Conservation (phyloP, 2,113 vertebrate species). For the Apistogramma diplotaenia region DNA sequence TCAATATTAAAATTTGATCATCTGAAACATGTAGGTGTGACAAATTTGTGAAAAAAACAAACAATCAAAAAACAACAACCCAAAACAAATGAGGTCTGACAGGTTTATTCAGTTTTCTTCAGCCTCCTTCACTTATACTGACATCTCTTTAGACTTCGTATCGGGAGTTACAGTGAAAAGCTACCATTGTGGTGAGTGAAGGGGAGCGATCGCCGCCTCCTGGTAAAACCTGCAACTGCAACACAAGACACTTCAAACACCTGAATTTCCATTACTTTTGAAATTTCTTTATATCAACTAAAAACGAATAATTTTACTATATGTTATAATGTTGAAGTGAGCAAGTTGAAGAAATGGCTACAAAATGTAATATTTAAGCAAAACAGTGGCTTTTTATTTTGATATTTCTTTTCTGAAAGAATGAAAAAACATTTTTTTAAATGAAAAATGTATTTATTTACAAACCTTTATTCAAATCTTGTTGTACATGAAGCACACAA, state of each 20-base stretch:
- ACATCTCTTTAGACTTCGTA: too few species aligned
- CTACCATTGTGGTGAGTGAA: neutral
- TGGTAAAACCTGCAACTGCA: slow-evolving; percentile 28
- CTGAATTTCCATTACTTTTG: neutral
- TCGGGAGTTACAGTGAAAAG: too few species aligned
- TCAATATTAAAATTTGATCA: neutral
- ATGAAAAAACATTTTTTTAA: neutral
- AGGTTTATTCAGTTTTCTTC: too few species aligned
- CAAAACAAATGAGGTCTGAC: too few species aligned
- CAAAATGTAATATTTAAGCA: neutral
- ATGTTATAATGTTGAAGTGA: neutral
- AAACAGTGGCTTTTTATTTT: neutral
- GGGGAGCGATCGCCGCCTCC: slow-evolving; percentile 1
- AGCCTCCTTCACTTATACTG: too few species aligned
- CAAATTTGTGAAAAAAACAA: neutral
- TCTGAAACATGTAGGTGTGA: neutral
- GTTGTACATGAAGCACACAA: too few species aligned
- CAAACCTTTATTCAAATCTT: too few species aligned
- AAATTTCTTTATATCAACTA: neutral
- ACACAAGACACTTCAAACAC: neutral
- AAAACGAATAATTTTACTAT: neutral
- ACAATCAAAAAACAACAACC: too few species aligned
- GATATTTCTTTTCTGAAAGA: neutral
- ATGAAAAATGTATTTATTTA: too few species aligned
- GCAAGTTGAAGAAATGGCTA: neutral